These are phyloP conservation scores for Linepithema humile DNA, from an alignment of 1,140 invertebrate species.

Conservation along the genomic window DNA sequence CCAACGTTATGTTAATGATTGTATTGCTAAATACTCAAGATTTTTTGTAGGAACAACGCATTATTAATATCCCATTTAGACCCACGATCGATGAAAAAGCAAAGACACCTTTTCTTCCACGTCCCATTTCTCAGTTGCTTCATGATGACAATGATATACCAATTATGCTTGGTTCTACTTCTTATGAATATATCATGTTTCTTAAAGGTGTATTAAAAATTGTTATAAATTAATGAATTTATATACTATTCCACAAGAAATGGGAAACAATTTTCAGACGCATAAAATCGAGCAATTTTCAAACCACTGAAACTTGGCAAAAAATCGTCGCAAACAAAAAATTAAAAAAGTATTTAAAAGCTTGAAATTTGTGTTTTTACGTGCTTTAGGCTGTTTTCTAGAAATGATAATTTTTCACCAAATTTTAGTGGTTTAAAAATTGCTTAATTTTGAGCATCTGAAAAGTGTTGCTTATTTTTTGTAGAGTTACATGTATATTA, in stretches of 20 bases:
- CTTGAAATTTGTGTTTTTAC: no score
- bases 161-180: conserved; percentile 57
- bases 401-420: no score
- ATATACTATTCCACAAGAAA: no score
- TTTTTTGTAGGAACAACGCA: not conserved
- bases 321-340: no score
- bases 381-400: no score
- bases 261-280: no score
- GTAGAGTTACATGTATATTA: not conserved
- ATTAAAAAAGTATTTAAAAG: no score
- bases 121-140: conserved; percentile 20
- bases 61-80: not conserved
- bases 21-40: not conserved
- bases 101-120: conserved; percentile 54
- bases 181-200: conserved; percentile 56
- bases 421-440: no score
- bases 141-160: conserved; percentile 42
- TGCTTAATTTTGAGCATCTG: no score
- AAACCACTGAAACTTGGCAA: no score
- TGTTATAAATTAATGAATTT: not conserved
- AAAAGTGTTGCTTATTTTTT: no score
- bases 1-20: not conserved
- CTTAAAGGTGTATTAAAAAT: conserved; percentile 35
- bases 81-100: conserved; percentile 27
- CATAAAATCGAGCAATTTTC: no score